Conservation (phyloP, 2,797 vertebrate genomes). For the Acanthiza pusilla region DNA sequence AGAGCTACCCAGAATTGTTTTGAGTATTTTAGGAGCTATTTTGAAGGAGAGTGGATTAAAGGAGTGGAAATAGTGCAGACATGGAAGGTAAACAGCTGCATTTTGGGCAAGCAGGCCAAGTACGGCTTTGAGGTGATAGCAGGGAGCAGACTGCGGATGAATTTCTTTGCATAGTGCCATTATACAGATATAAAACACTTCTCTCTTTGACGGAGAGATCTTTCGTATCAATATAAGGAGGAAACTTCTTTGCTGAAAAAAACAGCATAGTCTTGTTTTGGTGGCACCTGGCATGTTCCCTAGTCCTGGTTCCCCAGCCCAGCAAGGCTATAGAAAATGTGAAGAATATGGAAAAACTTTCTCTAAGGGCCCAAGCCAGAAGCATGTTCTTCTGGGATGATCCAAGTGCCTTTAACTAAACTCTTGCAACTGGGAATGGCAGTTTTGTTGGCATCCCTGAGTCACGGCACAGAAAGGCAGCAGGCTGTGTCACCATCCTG, state of each 20-base stretch:
- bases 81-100: neutral
- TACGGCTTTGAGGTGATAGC: neutral
- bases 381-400: neutral
- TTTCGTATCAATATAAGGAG: neutral
- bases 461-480: neutral
- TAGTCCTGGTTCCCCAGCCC: neutral
- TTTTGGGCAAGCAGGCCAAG: neutral
- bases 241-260: neutral
- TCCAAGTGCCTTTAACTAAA: neutral
- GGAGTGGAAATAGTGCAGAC: neutral
- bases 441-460: neutral
- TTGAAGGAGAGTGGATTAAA: neutral
- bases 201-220: neutral
- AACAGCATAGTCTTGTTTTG: neutral
- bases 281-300: neutral
- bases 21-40: neutral
- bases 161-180: neutral
- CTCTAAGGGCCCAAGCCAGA: neutral
- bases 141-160: neutral
- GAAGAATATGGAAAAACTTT: neutral
- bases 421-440: neutral
- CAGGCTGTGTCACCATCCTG: neutral
- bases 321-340: neutral
- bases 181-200: neutral
- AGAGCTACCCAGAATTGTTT: neutral